Evolutionary conservation across 2,113 vertebrate species (phyloP), one percentile per base, ranked within the genome.

Genomic region (Anarhynchus alexandrinus): DNA sequence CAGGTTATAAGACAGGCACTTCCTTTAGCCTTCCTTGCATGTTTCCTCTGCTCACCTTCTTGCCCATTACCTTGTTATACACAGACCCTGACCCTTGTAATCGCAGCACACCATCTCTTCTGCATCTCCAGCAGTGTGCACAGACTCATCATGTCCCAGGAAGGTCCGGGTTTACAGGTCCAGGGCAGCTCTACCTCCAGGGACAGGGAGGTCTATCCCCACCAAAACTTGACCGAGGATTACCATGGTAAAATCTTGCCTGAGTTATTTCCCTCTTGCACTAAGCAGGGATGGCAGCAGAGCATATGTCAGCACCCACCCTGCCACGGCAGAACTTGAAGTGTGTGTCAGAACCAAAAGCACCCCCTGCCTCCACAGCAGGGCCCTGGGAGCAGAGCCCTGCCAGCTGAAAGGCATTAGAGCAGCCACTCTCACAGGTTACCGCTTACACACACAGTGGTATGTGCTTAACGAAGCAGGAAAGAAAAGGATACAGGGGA

Each of bases 1-100:
- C 42, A 55, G 20, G 9, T 69, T 34, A 1, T 61, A 26, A 29
- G 12, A 27, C 17, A 19, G 22, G 9, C 0, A 0, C 3, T 92
- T 74, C 42, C 62, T 82, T 27, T 30, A 73, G 20, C 29, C 11
- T 45, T 65, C 67, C 23, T 43, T 23, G 5, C 18, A n/a, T 14
- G 15, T 52, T 62, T 81, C 16, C 19, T 49, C 34, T 57, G 36
- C 8, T 36, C 9, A 7, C 6, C 29, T 36, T 58, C 61, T 55
- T 57, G 13, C 9, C 43, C 29, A 8, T 59, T 7, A 10, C 21
- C 10, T 1, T 32, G 0, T 26, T 13, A 18, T 11, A n/a, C 12
- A 74, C 52, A 26, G 9, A 18, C 19, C 11, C 12, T 11, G 12
- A 34, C 26, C 36, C 6, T 17, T 51, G 14, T 12, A 38, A 27